These are phyloP conservation scores for Tyto alba DNA, from an alignment of 2,113 vertebrate genomes.

Conservation along the genomic window DNA sequence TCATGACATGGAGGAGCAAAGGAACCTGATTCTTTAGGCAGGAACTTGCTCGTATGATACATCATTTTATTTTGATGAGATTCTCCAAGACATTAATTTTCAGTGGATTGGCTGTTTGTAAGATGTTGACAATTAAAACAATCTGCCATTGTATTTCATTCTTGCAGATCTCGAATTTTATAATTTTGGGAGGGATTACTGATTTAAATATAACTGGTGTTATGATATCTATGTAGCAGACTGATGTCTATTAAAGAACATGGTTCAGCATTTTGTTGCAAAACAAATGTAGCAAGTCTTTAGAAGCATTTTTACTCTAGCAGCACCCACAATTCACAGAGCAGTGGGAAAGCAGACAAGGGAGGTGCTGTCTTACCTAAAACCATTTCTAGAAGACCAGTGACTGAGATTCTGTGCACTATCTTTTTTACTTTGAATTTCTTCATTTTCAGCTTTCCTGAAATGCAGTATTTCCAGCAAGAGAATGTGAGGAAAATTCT, in stretches of 20 bases:
- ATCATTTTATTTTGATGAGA: background rate
- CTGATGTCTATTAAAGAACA: background rate
- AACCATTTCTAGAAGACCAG: background rate
- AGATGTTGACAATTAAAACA: constrained; percentile 5
- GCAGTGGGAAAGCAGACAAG: background rate
- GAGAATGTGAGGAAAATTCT: constrained; percentile 93
- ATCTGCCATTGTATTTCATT: constrained; percentile 27
- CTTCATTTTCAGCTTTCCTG: constrained; percentile 86
- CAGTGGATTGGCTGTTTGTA: background rate
- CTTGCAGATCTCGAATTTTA: constrained; percentile 19
- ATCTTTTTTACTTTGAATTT: constrained; percentile 40
- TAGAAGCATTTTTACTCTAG: background rate
- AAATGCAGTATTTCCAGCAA: constrained; percentile 97
- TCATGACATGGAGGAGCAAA: background rate
- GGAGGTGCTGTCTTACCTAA: background rate
- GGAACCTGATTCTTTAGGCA: background rate
- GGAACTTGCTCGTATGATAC: background rate
- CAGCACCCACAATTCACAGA: background rate
- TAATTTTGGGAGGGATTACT: background rate
- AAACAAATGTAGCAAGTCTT: background rate
- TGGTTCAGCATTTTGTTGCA: background rate
- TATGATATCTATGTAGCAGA: background rate
- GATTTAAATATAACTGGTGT: constrained; percentile 19
- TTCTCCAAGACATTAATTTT: background rate
- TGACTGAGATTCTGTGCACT: background rate